These are phyloP conservation scores for Brachymystax lenok DNA, from an alignment of 2,797 vertebrate genomes.

Conservation along the genomic window DNA sequence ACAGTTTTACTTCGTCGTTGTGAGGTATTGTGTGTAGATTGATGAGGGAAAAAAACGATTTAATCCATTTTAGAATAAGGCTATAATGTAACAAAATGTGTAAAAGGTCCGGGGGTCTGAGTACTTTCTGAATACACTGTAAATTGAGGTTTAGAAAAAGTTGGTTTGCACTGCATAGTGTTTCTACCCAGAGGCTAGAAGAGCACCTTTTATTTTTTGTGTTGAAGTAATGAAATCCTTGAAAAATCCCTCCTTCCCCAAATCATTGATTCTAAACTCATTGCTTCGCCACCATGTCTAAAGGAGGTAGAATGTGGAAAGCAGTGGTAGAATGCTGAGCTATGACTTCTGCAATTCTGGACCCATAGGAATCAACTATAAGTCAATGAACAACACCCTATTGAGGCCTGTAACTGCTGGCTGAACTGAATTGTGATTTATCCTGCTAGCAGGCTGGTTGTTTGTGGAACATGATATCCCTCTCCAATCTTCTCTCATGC, in stretches of 20 bases:
- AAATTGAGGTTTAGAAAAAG: no score
- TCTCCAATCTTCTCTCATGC: slow-evolving; percentile 40
- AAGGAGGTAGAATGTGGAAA: neutral
- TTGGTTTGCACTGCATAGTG: no score
- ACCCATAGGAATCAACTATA: neutral
- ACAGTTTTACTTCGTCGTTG: no score
- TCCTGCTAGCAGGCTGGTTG: neutral
- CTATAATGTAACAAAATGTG: no score
- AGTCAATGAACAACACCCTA: neutral
- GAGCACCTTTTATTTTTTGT: neutral
- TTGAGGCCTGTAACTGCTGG: neutral
- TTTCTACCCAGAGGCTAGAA: neutral
- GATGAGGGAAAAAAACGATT: no score
- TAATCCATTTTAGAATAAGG: no score
- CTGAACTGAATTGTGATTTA: slow-evolving; percentile 26
- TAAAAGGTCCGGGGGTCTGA: no score
- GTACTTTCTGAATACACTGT: no score
- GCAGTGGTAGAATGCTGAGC: slow-evolving; percentile 3
- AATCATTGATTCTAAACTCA: neutral
- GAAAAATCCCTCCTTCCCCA: neutral
- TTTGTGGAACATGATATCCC: neutral
- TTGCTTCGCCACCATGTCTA: slow-evolving; percentile 9
- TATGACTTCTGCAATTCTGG: neutral
- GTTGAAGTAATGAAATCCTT: neutral
- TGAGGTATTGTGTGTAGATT: no score